Conservation (phyloP, 2,888 invertebrate genomes). For the Trichogramma dendrolimi region DNA sequence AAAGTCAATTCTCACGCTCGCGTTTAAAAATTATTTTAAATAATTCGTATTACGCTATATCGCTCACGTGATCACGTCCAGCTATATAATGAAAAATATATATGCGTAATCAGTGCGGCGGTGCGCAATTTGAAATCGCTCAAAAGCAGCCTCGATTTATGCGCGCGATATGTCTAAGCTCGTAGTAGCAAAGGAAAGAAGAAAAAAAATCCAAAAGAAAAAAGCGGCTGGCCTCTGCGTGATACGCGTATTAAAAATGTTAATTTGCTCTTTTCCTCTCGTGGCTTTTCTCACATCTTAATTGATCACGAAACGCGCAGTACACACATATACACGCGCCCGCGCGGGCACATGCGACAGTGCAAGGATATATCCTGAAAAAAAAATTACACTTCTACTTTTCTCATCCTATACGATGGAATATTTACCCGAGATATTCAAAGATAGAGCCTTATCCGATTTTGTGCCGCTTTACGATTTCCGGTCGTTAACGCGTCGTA, state of each 20-base stretch:
- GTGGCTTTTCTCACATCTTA: conserved; percentile 13
- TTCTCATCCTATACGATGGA: conserved; percentile 3
- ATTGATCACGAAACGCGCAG: conserved; percentile 14
- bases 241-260: neutral
- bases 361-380: neutral
- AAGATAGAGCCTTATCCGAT: conserved; percentile 23
- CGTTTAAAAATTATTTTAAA: too few species aligned
- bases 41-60: too few species aligned
- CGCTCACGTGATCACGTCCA: too few species aligned
- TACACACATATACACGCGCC: neutral
- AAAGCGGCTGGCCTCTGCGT: neutral
- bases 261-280: conserved; percentile 3
- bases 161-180: too few species aligned
- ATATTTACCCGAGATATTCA: conserved; percentile 1
- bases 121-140: too few species aligned
- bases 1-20: too few species aligned
- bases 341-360: conserved; percentile 2
- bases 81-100: too few species aligned
- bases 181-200: too few species aligned
- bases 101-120: too few species aligned
- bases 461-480: conserved; percentile 25
- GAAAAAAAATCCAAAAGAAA: neutral
- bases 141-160: too few species aligned
- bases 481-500: conserved; percentile 23
- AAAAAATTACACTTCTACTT: neutral